Base-by-base conservation (phyloP, 2,888 invertebrate species). In the Pheosia gnoma region DNA sequence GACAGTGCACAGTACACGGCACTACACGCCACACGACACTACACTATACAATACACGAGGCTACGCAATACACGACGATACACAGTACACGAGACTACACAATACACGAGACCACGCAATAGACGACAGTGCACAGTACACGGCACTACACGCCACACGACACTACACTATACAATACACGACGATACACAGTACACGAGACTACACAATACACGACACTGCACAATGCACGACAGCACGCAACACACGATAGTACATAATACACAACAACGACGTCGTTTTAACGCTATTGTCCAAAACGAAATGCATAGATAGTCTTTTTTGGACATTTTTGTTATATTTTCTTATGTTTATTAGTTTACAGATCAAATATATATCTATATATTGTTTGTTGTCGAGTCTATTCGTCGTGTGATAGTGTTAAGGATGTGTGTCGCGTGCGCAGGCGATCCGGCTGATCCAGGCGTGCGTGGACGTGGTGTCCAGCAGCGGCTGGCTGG, bases 401-500 rank as follows among this genome's bases (percentile, higher is more conserved):
- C 1, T 25, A 25, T 25, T 25, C 25, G 25, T 25, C 25, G 25
- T 25, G 25, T 25, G 25, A 25, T 25, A 25, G 25, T 25, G 25
- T 25, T 25, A 25, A 25, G 25, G 25, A 25, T 43, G 43, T 8
- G 41, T 43, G 9, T 9, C 8, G 9, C 43, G 43, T 13, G 52
- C 25, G 25, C 93, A 96, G 94, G 97, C 97, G 0, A 96, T 98
- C 66, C 95, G 98, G 0, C 89, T 98, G 59, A 98, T 98, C 83
- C 98, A 98, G 83, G 99, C 99, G 0, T 99, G 99, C 88, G 99
- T 99, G 43, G 99, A 98, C 88, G 98, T 98, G 57, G 93, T 94
- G 0, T 98, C 77, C 95, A 98, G 98, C 55, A 99, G 99, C 79
- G 99, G 99, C 45, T 99, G 99, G 99, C 94, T 99, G 58, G 96